Percentiles rank a stretch among this genome's conserved stretches.
These are phyloP conservation scores for Ridgeia piscesae DNA, from an alignment of 1,140 invertebrate species.

Conservation along the genomic window DNA sequence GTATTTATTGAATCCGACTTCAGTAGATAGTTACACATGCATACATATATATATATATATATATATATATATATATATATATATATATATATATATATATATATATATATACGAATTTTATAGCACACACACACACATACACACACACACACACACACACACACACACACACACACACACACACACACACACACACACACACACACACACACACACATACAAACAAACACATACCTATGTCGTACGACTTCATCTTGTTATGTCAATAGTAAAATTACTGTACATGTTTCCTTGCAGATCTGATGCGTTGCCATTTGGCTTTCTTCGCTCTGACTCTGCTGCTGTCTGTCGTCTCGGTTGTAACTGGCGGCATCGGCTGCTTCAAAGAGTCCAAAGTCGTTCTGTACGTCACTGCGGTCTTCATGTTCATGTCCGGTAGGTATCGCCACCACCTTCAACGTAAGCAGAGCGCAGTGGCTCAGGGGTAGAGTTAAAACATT, in stretches of 20 bases:
- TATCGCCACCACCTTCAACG: background rate
- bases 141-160: background rate
- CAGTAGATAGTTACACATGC: background rate
- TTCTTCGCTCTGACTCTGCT: constrained; percentile 46
- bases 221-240: background rate
- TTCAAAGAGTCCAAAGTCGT: constrained; percentile 18
- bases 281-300: constrained; percentile 36
- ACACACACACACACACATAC: background rate
- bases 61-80: too few species aligned
- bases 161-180: background rate
- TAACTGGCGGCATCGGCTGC: constrained; percentile 47
- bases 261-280: background rate
- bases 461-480: too few species aligned
- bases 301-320: constrained; percentile 46
- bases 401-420: background rate
- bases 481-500: too few species aligned
- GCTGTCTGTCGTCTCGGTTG: constrained; percentile 40
- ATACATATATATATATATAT: background rate
- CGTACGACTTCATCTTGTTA: background rate
- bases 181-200: background rate
- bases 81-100: too few species aligned
- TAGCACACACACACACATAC: background rate
- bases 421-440: background rate
- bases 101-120: too few species aligned
- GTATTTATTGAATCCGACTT: background rate